Percentiles rank a stretch among this genome's conserved stretches.
phyloP scores from a whole-genome alignment of 2,797 vertebrate species.

The Myioborus miniatus region DNA sequence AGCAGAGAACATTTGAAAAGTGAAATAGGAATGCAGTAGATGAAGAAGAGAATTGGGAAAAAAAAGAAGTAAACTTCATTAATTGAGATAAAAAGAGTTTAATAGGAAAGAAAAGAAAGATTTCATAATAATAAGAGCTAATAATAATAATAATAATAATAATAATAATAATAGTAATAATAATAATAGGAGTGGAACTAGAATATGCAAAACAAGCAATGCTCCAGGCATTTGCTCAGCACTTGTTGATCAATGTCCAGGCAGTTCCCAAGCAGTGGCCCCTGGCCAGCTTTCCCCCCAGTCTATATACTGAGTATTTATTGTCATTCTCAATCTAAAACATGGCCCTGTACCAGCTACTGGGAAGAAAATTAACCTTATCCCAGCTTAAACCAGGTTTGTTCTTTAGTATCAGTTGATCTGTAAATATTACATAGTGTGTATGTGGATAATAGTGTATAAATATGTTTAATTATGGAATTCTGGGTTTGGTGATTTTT shows the following conservation, averaged over 20 bases:
- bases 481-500: background rate
- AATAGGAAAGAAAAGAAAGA: background rate
- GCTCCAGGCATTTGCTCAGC: background rate
- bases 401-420: background rate
- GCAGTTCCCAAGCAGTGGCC: background rate
- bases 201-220: background rate
- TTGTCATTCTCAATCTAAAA: background rate
- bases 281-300: background rate
- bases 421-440: background rate
- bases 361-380: background rate
- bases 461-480: background rate
- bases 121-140: too few species aligned
- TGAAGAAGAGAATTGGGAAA: background rate
- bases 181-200: background rate
- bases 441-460: background rate
- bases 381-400: background rate
- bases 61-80: background rate
- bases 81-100: background rate
- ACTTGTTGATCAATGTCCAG: background rate
- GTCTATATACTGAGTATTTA: background rate
- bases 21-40: background rate
- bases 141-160: too few species aligned
- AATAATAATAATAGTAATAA: too few species aligned
- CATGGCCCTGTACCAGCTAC: background rate
- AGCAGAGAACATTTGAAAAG: background rate